A percentile compares a stretch with the other conserved stretches of the same genome.
phyloP scores from a whole-genome alignment of 1,140 invertebrate species.

The Pachyrhynchus sulphureomaculatus region DNA sequence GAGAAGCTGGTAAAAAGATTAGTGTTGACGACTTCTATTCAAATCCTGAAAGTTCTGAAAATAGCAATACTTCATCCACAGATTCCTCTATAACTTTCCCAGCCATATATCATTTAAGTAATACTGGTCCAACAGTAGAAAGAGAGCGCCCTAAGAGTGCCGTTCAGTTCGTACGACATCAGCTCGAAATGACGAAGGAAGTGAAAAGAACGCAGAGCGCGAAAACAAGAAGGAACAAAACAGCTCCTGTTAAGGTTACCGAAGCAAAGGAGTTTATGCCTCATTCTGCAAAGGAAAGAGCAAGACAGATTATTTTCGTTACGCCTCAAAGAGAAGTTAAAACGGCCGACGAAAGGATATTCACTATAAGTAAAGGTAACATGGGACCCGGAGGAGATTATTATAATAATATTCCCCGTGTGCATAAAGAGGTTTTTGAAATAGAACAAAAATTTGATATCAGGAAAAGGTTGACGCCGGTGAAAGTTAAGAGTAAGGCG shows the following conservation, averaged over 20 bases:
- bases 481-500: constrained; percentile 24
- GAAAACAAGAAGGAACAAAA: constrained; percentile 39
- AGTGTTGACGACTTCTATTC: constrained; percentile 14
- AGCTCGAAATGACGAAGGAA: constrained; percentile 50
- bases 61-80: constrained; percentile 10
- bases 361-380: constrained; percentile 26
- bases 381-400: constrained; percentile 26
- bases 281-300: constrained; percentile 27
- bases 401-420: constrained; percentile 2
- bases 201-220: constrained; percentile 26
- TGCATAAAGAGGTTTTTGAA: background rate
- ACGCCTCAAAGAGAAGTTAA: constrained; percentile 28
- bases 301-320: constrained; percentile 10
- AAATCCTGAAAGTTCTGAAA: constrained; percentile 1
- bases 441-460: constrained; percentile 18
- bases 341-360: constrained; percentile 37
- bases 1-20: constrained; percentile 13
- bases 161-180: constrained; percentile 53
- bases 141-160: constrained; percentile 53
- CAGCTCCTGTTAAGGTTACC: constrained; percentile 37
- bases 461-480: constrained; percentile 16
- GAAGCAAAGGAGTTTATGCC: constrained; percentile 28
- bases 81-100: constrained; percentile 39
- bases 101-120: constrained; percentile 33
- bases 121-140: background rate